Base-by-base conservation (phyloP, 1,140 invertebrate genomes). In the Sminthurinus signatus region DNA sequence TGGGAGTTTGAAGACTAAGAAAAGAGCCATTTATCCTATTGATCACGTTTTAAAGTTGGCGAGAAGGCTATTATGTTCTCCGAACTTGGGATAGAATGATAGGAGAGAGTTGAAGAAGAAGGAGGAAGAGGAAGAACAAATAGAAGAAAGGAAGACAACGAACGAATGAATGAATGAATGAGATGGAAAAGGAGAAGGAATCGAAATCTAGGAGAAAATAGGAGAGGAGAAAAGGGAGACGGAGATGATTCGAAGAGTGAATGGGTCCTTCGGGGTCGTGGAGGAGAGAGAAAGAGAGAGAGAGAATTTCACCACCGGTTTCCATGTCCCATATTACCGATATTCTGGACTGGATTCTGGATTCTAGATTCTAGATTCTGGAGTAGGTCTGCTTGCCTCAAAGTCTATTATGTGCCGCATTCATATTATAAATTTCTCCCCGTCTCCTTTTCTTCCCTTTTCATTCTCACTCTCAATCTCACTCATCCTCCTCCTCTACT, bases 41-140 rank as follows among this genome's bases (percentile, higher is more conserved):
- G 65, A 67, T 67, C 65, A 62, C 65, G 65, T 67, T 62, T 67
- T 67, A 67, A 67, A 67, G 55, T 65, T 55, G 36, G 57, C 57
- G 59, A 61, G 59, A 50, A 29, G 21, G 59, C 46, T 50, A 61
- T 61, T 61, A 46, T 61, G 44, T 46, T 59, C 15, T 2, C 17
- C 12, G n/a, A 42, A 56, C 54, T 56, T 21, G n/a, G 31, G 29
- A 36, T 56, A 36, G 10, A 12, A 15, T 27, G 23, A 17, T 56
- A 21, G 57, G 43, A n/a, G n/a, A n/a, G n/a, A n/a, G n/a, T n/a
- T n/a, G n/a, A n/a, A n/a, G n/a, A 60, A 48, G 39, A 29, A 42
- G 55, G 39, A 23, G 42, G 27, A 15, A 48, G 39, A 28, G 23
- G 39, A 58, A 25, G 32, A 58, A 23, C 10, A 31, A 42, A 58